Evolutionary conservation across 2,113 vertebrate genomes (phyloP).

Genomic region (Oplegnathus fasciatus): DNA sequence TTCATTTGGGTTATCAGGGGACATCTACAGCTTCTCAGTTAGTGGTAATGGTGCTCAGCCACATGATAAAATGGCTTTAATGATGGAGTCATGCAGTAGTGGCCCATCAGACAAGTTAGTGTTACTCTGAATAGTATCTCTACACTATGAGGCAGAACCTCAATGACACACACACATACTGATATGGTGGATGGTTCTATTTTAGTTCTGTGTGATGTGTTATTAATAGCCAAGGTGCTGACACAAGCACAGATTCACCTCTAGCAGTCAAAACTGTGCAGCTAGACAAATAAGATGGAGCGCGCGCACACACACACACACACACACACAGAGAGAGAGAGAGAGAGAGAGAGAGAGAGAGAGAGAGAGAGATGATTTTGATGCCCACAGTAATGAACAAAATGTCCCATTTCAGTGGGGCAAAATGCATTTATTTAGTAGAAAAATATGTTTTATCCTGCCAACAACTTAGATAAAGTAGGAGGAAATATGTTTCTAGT

Average conservation of each 20-base stretch:
- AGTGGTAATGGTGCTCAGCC: background rate
- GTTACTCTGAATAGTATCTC: background rate
- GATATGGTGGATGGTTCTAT: background rate
- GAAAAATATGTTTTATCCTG: background rate
- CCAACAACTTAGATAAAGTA: background rate
- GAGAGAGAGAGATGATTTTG: background rate
- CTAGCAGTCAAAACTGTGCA: constrained; percentile 36
- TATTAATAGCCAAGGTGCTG: constrained; percentile 65
- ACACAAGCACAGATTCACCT: constrained; percentile 47
- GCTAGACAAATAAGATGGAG: constrained; percentile 27
- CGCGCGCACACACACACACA: background rate
- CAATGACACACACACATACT: background rate
- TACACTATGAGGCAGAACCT: background rate
- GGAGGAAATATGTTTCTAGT: background rate
- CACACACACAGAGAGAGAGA: background rate
- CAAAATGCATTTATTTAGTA: background rate
- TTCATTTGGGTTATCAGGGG: constrained; percentile 2
- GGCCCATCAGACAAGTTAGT: background rate
- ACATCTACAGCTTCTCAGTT: constrained; percentile 3
- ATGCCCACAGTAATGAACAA: too few species aligned
- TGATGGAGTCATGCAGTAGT: constrained; percentile 1
- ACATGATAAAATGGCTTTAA: constrained; percentile 11
- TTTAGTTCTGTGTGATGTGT: constrained; percentile 33
- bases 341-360: background rate
- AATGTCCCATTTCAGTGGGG: too few species aligned